Percentiles rank a stretch among this genome's conserved stretches.
Conservation (phyloP, 2,888 invertebrate genomes). For the Troilus luridus region DNA sequence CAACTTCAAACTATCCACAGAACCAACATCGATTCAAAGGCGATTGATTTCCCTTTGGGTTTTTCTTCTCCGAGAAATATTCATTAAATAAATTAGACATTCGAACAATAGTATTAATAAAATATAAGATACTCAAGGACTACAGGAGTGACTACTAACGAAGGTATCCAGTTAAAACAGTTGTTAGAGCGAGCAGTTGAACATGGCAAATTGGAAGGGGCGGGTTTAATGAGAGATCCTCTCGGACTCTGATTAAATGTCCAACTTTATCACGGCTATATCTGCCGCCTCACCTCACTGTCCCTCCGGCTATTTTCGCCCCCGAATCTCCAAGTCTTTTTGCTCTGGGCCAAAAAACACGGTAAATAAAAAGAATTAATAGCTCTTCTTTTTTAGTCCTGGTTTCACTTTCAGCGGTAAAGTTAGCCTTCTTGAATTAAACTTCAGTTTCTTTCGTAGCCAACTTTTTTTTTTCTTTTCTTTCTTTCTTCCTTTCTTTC, state of each 20-base stretch:
- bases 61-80: not conserved
- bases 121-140: not conserved
- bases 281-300: slow-evolving; percentile 42
- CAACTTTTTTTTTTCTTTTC: not conserved
- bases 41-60: not conserved
- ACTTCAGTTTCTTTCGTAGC: slow-evolving; percentile 19
- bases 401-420: slow-evolving; percentile 25
- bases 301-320: slow-evolving; percentile 1
- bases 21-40: not conserved
- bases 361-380: slow-evolving; percentile 36
- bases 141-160: not conserved
- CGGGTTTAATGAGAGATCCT: slow-evolving; percentile 46
- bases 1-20: too few species aligned
- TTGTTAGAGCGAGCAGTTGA: slow-evolving; percentile 51
- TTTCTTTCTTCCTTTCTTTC: not conserved
- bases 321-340: not conserved
- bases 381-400: not conserved
- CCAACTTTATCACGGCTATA: slow-evolving; percentile 51
- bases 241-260: slow-evolving; percentile 45
- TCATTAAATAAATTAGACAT: not conserved
- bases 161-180: slow-evolving; percentile 54
- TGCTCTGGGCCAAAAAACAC: not conserved
- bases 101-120: not conserved
- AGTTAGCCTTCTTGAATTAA: slow-evolving; percentile 31
- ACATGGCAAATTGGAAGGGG: slow-evolving; percentile 51